phyloP scores from a whole-genome alignment of 2,888 invertebrate species.

The Scrobipalpa atriplicella region DNA sequence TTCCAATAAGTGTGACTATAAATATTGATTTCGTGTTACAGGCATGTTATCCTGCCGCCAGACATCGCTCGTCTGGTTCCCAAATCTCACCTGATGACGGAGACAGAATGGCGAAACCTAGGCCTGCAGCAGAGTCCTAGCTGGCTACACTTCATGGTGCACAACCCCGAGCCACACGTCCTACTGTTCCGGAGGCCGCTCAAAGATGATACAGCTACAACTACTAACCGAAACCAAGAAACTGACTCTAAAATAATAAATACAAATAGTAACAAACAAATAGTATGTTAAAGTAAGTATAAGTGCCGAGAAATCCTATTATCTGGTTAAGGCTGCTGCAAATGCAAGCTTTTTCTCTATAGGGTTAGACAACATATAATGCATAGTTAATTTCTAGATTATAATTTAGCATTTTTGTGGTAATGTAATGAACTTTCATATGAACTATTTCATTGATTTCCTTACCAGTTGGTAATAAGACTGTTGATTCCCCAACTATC shows the following conservation, averaged over 20 bases:
- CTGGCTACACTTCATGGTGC: conserved; percentile 93
- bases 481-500: too few species aligned
- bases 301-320: not conserved
- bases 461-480: too few species aligned
- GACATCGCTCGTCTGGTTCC: conserved; percentile 94
- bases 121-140: conserved; percentile 97
- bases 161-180: conserved; percentile 95
- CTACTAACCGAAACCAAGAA: not conserved
- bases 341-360: not conserved
- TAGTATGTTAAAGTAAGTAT: conserved; percentile 8
- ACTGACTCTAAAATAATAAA: conserved; percentile 9
- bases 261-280: conserved; percentile 12
- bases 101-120: conserved; percentile 96
- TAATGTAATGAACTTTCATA: too few species aligned
- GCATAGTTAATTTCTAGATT: not conserved
- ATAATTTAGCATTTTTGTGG: too few species aligned
- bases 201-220: not conserved
- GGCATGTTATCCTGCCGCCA: conserved; percentile 95
- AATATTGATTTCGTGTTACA: conserved; percentile 55
- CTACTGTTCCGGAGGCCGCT: conserved; percentile 88
- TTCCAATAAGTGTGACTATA: not conserved
- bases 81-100: conserved; percentile 95
- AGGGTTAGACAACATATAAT: not conserved
- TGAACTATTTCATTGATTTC: too few species aligned
- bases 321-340: not conserved